phyloP scores from a whole-genome alignment of 2,797 vertebrate species.

The Oreonectes daqikongensis region DNA sequence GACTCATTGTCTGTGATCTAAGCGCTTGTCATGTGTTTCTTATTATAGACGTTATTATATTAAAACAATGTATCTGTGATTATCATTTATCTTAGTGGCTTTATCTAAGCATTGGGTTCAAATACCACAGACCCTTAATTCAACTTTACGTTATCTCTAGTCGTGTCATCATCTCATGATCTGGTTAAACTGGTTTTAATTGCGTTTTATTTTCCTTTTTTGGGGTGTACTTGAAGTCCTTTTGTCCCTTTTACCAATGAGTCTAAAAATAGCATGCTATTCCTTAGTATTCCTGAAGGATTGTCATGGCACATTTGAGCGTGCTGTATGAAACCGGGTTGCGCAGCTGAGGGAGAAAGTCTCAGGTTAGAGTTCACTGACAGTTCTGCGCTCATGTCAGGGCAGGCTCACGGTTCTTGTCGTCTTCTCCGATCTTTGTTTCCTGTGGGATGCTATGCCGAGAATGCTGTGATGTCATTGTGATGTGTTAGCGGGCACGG shows the following conservation, averaged over 20 bases:
- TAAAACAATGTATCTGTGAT: neutral
- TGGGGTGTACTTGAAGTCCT: slow-evolving; percentile 1
- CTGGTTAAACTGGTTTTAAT: slow-evolving; percentile 36
- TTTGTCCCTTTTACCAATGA: neutral
- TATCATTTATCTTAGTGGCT: neutral
- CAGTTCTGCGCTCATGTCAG: slow-evolving; percentile 30
- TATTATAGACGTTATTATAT: slow-evolving; percentile 31
- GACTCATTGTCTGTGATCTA: neutral
- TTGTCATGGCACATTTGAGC: neutral
- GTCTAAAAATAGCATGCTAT: slow-evolving; percentile 1
- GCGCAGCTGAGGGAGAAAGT: neutral
- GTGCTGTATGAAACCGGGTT: slow-evolving; percentile 14
- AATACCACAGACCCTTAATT: neutral
- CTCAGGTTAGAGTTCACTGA: slow-evolving; percentile 28
- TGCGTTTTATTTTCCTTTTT: slow-evolving; percentile 16
- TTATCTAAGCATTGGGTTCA: neutral
- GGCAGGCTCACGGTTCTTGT: slow-evolving; percentile 33
- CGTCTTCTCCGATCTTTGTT: slow-evolving; percentile 33
- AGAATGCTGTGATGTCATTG: slow-evolving; percentile 56
- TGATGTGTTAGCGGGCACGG: neutral
- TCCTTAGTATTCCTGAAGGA: neutral
- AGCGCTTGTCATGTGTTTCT: slow-evolving; percentile 16
- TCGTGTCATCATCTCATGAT: neutral
- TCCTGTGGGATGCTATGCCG: slow-evolving; percentile 47
- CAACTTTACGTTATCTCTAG: neutral